Conservation (phyloP, 2,113 vertebrate species). For the Oreocharis arfaki region DNA sequence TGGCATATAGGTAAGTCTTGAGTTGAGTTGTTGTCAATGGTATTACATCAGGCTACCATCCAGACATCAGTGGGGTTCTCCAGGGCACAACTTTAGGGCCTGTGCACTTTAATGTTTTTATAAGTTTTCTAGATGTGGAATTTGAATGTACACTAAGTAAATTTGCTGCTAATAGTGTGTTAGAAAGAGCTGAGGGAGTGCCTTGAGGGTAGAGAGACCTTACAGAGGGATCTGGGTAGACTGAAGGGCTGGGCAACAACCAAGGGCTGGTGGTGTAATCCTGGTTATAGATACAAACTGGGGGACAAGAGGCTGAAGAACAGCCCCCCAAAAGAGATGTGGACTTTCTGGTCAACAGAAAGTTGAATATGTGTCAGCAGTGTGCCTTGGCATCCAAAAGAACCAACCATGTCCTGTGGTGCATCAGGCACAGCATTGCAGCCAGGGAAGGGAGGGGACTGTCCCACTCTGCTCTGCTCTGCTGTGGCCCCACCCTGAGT, state of each 20-base stretch:
- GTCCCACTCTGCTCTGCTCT: not conserved
- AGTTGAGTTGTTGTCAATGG: not conserved
- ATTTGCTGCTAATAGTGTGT: not conserved
- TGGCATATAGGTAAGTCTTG: not conserved
- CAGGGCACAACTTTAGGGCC: not conserved
- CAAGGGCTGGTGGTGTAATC: rapidly evolving
- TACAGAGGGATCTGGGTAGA: not conserved
- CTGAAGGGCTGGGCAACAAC: not conserved
- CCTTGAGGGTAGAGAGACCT: not conserved
- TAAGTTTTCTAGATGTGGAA: not conserved
- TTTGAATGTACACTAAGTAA: not conserved
- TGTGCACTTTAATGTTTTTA: not conserved
- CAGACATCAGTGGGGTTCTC: not conserved
- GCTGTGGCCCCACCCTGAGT: not conserved
- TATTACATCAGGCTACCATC: not conserved
- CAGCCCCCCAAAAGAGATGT: not conserved
- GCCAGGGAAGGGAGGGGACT: not conserved
- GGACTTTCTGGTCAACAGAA: not conserved
- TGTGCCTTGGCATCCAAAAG: not conserved
- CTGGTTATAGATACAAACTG: not conserved
- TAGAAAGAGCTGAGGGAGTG: not conserved
- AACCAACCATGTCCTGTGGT: not conserved
- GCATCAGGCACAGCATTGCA: not conserved
- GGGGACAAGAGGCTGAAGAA: not conserved
- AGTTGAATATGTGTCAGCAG: not conserved